Evolutionary conservation across 2,797 vertebrate species (phyloP), one percentile per base, ranked within the genome.

Genomic region (Enteromius trimaculatus): DNA sequence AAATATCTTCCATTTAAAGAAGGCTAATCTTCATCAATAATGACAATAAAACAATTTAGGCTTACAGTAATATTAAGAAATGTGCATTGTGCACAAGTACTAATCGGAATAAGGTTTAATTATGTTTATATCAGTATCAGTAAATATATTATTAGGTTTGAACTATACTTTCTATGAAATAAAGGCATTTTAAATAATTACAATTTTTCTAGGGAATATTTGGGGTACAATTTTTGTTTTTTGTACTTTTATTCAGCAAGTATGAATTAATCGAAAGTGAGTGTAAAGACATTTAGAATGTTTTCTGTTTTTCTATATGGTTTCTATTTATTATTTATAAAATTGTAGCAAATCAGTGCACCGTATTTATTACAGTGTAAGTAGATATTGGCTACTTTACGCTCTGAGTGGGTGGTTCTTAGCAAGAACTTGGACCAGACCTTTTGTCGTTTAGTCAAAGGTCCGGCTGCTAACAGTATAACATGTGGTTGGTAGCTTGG

Each of bases 51-150:
- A n/a, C 53, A n/a, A n/a, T n/a, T n/a, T 55, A 9, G 7, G 21
- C 53, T 55, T 55, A n/a, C n/a, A n/a, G n/a, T n/a, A 55, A 55
- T n/a, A 55, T 55, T 55, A 55, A 53, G 51, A 53, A 53, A 53
- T 51, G 17, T 51, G 6, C 49, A 51, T 51, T 51, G 49, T 19
- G 19, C 7, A 53, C 51, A 55, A 55, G 51, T 53, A 53, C 17
- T 55, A 10, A 21, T n/a, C 53, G 3, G 21, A n/a, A 55, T 55
- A 55, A 55, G 21, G 21, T n/a, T 55, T n/a, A 21, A 53, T 53
- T 53, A 1, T n/a, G 21, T 55, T 53, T 53, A 53, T 53, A 2
- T 53, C 19, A 53, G 51, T 21, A 53, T 21, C 49, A 49, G 47
- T 49, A 49, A 49, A 49, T 10, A 44, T 47, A 16, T 49, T 17